A percentile compares a stretch with the other conserved stretches of the same genome.
These are phyloP conservation scores for Phoebastria nigripes DNA, from an alignment of 2,797 vertebrate genomes.

Conservation along the genomic window DNA sequence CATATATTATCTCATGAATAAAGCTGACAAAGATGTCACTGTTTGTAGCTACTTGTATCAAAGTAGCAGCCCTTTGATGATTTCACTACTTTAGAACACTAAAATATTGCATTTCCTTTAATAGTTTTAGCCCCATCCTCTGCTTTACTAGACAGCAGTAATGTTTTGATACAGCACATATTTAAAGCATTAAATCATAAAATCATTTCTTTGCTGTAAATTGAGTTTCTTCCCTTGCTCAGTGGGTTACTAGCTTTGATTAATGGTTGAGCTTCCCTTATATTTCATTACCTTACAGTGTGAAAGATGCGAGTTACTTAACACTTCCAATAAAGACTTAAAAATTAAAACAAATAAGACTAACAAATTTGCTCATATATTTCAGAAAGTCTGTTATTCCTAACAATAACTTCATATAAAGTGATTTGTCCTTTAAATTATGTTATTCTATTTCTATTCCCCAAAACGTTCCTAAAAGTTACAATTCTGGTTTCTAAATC, in stretches of 20 bases:
- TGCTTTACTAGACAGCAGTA: not conserved
- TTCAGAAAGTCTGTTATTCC: not conserved
- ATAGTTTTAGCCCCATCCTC: not conserved
- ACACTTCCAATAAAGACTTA: not conserved
- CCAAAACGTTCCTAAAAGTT: not conserved
- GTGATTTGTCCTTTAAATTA: not conserved
- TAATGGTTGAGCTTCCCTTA: not conserved
- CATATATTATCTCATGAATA: not conserved
- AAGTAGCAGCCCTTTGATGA: not conserved
- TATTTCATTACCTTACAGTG: not conserved
- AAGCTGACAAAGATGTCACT: not conserved
- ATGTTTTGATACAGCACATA: not conserved
- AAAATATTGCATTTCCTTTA: not conserved
- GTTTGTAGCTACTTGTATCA: not conserved
- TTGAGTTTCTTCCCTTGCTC: not conserved
- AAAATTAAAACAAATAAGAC: not conserved
- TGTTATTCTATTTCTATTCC: not conserved
- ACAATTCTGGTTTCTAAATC: not conserved
- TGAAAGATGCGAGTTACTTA: not conserved
- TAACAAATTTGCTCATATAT: not conserved
- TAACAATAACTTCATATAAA: not conserved
- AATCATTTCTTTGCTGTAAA: not conserved
- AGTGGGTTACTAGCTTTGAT: not conserved
- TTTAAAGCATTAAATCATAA: constrained; percentile 7
- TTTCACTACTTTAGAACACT: not conserved